Conservation (phyloP, 2,113 vertebrate genomes). For the Trinectes maculatus region DNA sequence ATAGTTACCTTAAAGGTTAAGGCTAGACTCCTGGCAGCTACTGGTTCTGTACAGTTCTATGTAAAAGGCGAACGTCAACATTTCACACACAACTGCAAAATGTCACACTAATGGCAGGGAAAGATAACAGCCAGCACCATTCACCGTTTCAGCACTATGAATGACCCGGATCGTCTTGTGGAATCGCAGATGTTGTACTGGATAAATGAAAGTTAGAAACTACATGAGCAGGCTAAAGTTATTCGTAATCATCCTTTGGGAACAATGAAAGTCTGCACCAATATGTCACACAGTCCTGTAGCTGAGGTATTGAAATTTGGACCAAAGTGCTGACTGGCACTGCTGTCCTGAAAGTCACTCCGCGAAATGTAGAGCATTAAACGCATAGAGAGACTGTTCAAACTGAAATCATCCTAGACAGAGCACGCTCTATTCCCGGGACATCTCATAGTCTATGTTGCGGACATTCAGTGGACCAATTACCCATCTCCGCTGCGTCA, state of each 20-base stretch:
- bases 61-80: too few species aligned
- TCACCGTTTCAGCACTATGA: background rate
- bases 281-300: background rate
- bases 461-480: constrained; percentile 58
- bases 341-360: background rate
- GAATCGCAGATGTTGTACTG: background rate
- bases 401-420: constrained; percentile 45
- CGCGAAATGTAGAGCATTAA: constrained; percentile 38
- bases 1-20: too few species aligned
- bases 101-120: background rate
- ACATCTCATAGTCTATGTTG: constrained; percentile 49
- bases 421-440: constrained; percentile 37
- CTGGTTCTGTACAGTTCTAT: too few species aligned
- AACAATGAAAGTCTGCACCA: background rate
- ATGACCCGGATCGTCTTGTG: background rate
- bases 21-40: too few species aligned
- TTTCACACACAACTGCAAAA: background rate
- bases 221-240: background rate
- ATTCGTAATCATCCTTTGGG: background rate
- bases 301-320: constrained; percentile 9
- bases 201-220: background rate
- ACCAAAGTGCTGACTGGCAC: background rate
- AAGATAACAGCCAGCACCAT: background rate
- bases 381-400: constrained; percentile 39
- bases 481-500: constrained; percentile 63